Evolutionary conservation across 1,140 invertebrate genomes (phyloP), one percentile per base, ranked within the genome.

Genomic region (Drosophila virilis): DNA sequence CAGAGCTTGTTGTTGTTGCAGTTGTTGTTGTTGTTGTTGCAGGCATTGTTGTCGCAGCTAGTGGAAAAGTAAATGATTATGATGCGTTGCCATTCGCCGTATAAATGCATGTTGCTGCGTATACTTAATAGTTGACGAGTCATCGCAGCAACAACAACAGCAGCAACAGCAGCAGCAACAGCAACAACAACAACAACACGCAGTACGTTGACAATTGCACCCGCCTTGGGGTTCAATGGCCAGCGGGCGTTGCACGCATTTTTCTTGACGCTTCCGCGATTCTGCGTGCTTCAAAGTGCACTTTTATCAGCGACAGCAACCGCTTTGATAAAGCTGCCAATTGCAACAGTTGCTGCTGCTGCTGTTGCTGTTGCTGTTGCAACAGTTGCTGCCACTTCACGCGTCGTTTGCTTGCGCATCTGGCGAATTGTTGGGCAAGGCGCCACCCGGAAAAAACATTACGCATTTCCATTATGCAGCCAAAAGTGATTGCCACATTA

Each of bases 1-100:
- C 22, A 13, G 15, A 9, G 55, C 59, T 45, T 64, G 59, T 43
- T 45, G 61, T 12, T 22, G 59, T 10, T 70, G 67, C 32, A 60
- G 46, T 45, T 66, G 59, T 33, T 46, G 45, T 43, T 54, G 54
- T 37, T 74, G 62, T 59, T 57, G 65, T 6, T 61, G 57, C 54
- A 50, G 58, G 64, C 59, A 62, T 75, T 75, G 72, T 75, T 75
- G 73, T 75, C 60, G 73, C 55, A 28, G 15, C 81, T 84, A 80
- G 80, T 85, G 81, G 74, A 79, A 80, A 84, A 84, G 80, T 80
- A 84, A 84, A 80, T 84, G 80, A 84, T 84, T 84, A 84, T 84
- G 80, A 84, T 83, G 80, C 80, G 80, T 51, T 75, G 80, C 80
- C 79, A 78, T 82, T 69, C 65, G 64, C 79, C 74, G 42, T 65